Evolutionary conservation across 2,113 vertebrate species (phyloP).

Genomic region (Paradoxurus hermaphroditus): DNA sequence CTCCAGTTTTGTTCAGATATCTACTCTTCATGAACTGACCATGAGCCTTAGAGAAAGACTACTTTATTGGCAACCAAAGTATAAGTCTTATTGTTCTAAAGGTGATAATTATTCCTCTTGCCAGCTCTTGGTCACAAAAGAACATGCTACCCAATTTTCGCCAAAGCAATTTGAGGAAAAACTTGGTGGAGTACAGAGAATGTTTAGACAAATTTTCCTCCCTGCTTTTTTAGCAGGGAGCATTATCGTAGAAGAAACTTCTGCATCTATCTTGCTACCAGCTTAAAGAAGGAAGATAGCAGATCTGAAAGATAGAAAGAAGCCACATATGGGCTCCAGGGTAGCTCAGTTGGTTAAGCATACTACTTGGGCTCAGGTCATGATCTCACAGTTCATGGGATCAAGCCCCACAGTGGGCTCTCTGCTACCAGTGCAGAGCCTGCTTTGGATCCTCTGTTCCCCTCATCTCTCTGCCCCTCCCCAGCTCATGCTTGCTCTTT

Average conservation of each 20-base stretch:
- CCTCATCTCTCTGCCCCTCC: too few relatives aligned
- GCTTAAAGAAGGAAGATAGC: neutral
- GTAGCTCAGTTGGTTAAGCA: too few relatives aligned
- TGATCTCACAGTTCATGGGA: too few relatives aligned
- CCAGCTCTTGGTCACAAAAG: neutral
- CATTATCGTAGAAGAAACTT: neutral
- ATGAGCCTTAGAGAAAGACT: neutral
- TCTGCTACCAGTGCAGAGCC: too few relatives aligned
- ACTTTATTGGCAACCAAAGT: neutral
- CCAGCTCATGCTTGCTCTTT: too few relatives aligned
- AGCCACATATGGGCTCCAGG: neutral
- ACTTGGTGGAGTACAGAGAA: accelerated
- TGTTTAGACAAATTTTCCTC: neutral
- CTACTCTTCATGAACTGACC: neutral
- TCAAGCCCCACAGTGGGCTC: too few relatives aligned
- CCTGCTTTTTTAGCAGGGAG: too few relatives aligned
- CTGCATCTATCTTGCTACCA: neutral
- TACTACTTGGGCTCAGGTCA: too few relatives aligned
- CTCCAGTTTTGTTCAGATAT: neutral
- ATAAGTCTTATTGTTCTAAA: neutral
- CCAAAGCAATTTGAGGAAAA: neutral
- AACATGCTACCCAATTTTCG: neutral
- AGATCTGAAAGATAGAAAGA: neutral
- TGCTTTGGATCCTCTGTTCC: too few relatives aligned
- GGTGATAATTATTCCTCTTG: neutral